Percentiles rank a stretch among this genome's conserved stretches.
These are phyloP conservation scores for Nematopogon swammerdamellus DNA, from an alignment of 2,888 invertebrate species.

Conservation along the genomic window DNA sequence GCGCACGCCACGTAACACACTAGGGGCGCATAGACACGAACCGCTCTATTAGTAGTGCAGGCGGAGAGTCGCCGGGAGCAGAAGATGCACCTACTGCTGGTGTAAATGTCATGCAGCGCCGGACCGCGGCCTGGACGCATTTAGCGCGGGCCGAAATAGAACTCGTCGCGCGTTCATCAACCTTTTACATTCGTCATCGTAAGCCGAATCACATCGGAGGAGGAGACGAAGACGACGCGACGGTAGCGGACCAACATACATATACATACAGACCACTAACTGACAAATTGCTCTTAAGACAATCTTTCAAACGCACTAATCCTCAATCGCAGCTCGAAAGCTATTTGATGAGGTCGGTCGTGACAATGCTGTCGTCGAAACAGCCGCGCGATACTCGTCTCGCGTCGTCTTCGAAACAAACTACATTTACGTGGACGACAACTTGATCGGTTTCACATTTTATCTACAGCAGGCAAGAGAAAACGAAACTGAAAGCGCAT, in stretches of 20 bases:
- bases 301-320: not conserved
- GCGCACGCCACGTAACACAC: not conserved
- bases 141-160: constrained; percentile 52
- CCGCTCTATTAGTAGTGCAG: not conserved
- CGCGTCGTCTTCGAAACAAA: not conserved
- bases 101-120: constrained; percentile 53
- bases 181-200: constrained; percentile 47
- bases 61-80: not conserved
- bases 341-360: too few relatives aligned
- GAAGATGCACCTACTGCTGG: constrained; percentile 40
- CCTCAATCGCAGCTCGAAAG: not conserved
- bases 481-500: too few relatives aligned
- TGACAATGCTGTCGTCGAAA: too few relatives aligned
- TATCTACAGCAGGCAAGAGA: not conserved
- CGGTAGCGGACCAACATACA: too few relatives aligned
- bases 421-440: not conserved
- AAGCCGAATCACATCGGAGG: constrained; percentile 17
- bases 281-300: not conserved
- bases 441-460: too few relatives aligned
- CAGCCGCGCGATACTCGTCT: not conserved
- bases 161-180: constrained; percentile 43
- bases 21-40: not conserved
- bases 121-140: constrained; percentile 25
- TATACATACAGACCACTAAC: too few relatives aligned
- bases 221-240: not conserved